Base-by-base conservation (phyloP, 1,140 invertebrate genomes). In the Trypoxylus dichotomus region DNA sequence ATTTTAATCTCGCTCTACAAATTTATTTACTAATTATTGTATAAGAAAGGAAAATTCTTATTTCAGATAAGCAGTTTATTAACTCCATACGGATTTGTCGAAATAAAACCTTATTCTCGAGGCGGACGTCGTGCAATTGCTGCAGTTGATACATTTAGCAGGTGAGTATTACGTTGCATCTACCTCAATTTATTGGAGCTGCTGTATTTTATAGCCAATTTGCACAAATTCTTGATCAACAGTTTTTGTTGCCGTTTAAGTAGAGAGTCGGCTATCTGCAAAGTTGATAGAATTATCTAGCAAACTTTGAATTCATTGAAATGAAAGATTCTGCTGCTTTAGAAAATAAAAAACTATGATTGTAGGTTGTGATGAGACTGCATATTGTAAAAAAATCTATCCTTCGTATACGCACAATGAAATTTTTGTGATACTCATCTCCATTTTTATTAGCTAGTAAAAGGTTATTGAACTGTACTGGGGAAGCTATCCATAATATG, bases 81-180 rank as follows among this genome's bases (percentile, higher is more conserved):
- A 21, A 85, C 86, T 19, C 76, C 79, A 3, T 88, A 84, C 78
- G 88, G 88, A 3, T 80, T 80, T 10, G 81, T 89, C 58, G 86
- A 89, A 78, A 79, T 88, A n/a, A 86, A 86, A 78, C 85, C 83
- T 37, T 32, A 83, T 37, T 82, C 81, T 5, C 83, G 82, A 19
- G 77, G 81, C 27, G 76, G 74, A 19, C 74, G 77, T 15, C 80
- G 80, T 32, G 81, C 87, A 19, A 78, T 89, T 32, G 82, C 88
- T 7, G 88, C 88, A 21, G 85, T 87, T 19, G 82, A 85, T 42
- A 89, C 86, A 83, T 85, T 85, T 77, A 75, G 78, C 76, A 86
- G 81, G 88, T 89, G 77, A 84, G 86, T 86, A 68, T n/a, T 73
- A 71, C 2, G 11, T 27, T 75, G n/a, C 13, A 47, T 47, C 13